These are phyloP conservation scores for Plagodis pulveraria DNA, from an alignment of 2,888 invertebrate species.

Conservation along the genomic window DNA sequence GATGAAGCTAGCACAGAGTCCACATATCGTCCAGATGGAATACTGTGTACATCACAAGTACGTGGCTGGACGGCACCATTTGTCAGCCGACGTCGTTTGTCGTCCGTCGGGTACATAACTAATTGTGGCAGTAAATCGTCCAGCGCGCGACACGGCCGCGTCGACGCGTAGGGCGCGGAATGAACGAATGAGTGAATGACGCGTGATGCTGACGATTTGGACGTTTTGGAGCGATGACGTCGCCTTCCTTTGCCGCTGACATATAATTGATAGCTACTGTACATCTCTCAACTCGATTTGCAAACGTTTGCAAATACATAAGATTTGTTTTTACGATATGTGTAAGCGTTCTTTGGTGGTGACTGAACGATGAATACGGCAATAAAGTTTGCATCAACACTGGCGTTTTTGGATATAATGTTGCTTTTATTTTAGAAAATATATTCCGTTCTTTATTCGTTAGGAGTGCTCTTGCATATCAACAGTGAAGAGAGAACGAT, in stretches of 20 bases:
- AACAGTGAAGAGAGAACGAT: neutral
- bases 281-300: neutral
- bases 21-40: conserved; percentile 5
- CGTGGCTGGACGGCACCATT: conserved; percentile 59
- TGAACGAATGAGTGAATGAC: conserved; percentile 45
- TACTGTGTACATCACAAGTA: conserved; percentile 22
- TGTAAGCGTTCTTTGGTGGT: conserved; percentile 1
- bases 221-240: conserved; percentile 29
- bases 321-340: neutral
- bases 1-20: neutral
- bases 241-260: conserved; percentile 27
- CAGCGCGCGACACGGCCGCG: conserved; percentile 56
- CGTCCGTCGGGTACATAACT: conserved; percentile 73
- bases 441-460: neutral
- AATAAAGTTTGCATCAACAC: neutral
- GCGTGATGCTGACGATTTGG: conserved; percentile 34
- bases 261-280: conserved; percentile 10
- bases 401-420: neutral
- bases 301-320: neutral
- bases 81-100: conserved; percentile 73
- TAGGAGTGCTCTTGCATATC: neutral
- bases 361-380: conserved; percentile 1
- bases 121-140: conserved; percentile 78
- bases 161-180: conserved; percentile 43
- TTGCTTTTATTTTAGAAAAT: neutral